Conservation (phyloP, 2,888 invertebrate genomes). For the Hemicrepidius hirtus region DNA sequence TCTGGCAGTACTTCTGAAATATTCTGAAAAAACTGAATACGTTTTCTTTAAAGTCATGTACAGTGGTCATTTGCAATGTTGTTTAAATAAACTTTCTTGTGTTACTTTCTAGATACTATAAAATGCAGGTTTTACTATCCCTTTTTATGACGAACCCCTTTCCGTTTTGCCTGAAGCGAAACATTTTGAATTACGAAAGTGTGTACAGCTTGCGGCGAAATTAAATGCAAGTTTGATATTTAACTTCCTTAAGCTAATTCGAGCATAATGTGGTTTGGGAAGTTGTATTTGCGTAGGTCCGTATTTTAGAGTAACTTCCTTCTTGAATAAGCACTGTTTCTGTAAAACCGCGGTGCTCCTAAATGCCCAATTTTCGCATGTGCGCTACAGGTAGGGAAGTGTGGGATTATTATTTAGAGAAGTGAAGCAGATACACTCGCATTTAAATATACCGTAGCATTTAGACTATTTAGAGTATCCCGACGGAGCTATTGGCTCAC, state of each 20-base stretch:
- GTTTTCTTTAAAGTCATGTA: no score
- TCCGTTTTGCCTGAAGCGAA: constrained; percentile 14
- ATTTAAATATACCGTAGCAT: constrained; percentile 57
- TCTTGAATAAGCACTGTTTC: background rate
- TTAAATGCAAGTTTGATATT: background rate
- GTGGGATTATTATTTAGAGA: constrained; percentile 42
- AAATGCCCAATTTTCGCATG: background rate
- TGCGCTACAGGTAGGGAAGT: constrained; percentile 8
- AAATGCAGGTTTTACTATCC: constrained; percentile 29
- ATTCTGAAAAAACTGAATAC: no score
- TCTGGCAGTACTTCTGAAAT: no score
- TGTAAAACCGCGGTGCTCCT: background rate
- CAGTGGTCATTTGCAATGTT: no score
- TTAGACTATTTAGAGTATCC: constrained; percentile 62
- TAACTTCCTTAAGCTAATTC: background rate
- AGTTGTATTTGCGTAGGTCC: background rate
- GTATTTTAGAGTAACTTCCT: background rate
- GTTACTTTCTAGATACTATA: constrained; percentile 3
- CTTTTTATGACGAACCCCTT: constrained; percentile 32
- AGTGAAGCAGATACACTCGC: constrained; percentile 53
- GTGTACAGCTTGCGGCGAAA: constrained; percentile 5
- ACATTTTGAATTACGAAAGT: constrained; percentile 3
- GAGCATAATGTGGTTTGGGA: background rate
- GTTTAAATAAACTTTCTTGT: background rate
- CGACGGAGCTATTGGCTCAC: constrained; percentile 57